phyloP scores from a whole-genome alignment of 2,113 vertebrate genomes.

The Megaptera novaeangliae region DNA sequence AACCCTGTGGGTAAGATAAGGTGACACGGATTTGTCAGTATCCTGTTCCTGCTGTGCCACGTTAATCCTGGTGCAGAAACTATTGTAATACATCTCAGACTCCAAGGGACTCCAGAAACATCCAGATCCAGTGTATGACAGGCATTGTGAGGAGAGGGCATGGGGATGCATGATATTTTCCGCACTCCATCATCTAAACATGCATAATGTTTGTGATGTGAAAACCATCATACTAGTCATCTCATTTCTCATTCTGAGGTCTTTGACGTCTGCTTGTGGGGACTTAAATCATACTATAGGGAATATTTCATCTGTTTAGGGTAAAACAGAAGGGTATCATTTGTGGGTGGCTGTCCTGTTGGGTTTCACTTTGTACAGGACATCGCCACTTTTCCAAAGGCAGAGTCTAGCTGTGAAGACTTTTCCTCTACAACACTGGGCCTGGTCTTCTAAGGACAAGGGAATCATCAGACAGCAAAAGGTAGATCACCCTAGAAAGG shows the following conservation, averaged over 20 bases:
- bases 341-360: neutral
- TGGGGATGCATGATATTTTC: fast-evolving
- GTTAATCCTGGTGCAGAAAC: conserved; percentile 16
- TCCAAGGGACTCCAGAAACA: conserved; percentile 9
- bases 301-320: conserved; percentile 66
- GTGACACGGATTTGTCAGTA: neutral
- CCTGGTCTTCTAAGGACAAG: neutral
- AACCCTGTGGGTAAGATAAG: neutral
- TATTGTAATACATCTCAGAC: neutral
- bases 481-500: neutral
- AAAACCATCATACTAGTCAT: neutral
- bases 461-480: neutral
- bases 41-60: neutral
- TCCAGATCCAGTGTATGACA: neutral
- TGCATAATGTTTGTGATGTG: fast-evolving
- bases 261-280: neutral
- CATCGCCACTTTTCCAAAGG: fast-evolving
- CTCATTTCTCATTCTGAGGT: neutral
- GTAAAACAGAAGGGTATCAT: neutral
- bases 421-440: neutral
- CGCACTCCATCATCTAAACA: neutral
- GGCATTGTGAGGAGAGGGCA: neutral
- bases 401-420: neutral
- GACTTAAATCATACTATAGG: neutral
- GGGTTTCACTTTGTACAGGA: neutral